phyloP scores from a whole-genome alignment of 64 coral and sea anemone species.

The Stichodactyla mertensii region DNA sequence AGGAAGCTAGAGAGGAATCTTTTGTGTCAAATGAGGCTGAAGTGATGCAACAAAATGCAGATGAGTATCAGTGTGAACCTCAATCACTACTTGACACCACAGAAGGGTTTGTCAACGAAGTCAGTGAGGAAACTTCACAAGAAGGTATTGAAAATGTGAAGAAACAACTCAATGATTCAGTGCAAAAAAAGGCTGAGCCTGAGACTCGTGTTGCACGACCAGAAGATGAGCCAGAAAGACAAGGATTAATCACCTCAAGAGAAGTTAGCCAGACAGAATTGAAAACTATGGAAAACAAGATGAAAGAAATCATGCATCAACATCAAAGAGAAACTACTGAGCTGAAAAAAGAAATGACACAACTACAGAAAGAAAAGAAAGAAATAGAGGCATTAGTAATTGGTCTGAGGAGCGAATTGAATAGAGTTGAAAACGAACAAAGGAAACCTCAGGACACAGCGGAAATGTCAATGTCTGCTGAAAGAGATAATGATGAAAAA shows the following conservation, averaged over 20 bases:
- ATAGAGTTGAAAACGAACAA: neutral
- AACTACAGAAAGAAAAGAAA: neutral
- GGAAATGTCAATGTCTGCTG: neutral
- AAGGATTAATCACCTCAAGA: slow-evolving; percentile 5
- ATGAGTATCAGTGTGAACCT: neutral
- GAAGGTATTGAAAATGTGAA: slow-evolving; percentile 5
- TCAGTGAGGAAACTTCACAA: slow-evolving; percentile 1
- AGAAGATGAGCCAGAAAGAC: no score
- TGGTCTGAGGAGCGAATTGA: neutral
- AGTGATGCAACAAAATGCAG: neutral
- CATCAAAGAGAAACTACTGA: slow-evolving; percentile 40
- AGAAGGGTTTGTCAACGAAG: neutral
- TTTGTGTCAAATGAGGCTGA: neutral
- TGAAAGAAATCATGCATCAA: slow-evolving; percentile 34
- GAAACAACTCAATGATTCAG: neutral
- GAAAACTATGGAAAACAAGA: slow-evolving; percentile 21
- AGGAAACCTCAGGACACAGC: neutral
- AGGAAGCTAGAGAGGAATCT: no score
- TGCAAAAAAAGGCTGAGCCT: neutral
- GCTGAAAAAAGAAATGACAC: slow-evolving; percentile 37
- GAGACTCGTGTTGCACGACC: no score
- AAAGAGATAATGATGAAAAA: neutral
- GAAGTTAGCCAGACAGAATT: neutral
- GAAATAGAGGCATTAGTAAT: neutral
- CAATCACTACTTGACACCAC: neutral